These are phyloP conservation scores for Caenorhabditis sp. DNA, from an alignment of 2,888 invertebrate genomes.

Conservation along the genomic window DNA sequence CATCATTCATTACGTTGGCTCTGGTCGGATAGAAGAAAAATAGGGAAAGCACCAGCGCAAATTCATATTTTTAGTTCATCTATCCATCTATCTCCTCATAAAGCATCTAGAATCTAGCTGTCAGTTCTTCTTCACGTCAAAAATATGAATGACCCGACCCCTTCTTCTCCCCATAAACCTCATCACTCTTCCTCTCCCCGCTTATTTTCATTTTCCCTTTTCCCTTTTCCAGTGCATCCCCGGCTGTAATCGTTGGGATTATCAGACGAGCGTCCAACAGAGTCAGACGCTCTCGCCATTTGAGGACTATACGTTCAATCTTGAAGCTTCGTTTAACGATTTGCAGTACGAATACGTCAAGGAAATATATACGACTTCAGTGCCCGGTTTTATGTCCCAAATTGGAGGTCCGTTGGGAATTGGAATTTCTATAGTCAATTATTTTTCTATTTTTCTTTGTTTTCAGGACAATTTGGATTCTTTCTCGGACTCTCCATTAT, in stretches of 20 bases:
- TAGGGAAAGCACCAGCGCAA: no score
- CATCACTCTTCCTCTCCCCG: conserved; percentile 39
- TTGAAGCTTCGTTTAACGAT: conserved; percentile 80
- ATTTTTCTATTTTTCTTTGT: no score
- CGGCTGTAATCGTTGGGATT: conserved; percentile 81
- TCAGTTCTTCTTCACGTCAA: conserved; percentile 49
- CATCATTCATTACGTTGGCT: conserved; percentile 46
- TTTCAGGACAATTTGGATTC: conserved; percentile 75
- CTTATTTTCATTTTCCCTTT: conserved; percentile 35
- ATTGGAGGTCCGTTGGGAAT: conserved; percentile 71
- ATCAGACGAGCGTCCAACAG: conserved; percentile 76
- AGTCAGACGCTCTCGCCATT: conserved; percentile 73
- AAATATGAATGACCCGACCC: conserved; percentile 52
- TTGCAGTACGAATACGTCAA: conserved; percentile 81
- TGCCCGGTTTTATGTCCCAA: conserved; percentile 82
- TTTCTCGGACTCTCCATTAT: conserved; percentile 80
- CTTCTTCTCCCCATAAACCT: no score
- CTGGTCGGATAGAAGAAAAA: no score
- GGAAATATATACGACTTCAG: conserved; percentile 80
- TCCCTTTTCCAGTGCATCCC: conserved; percentile 70
- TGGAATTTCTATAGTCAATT: background rate
- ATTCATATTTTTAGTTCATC: conserved; percentile 34
- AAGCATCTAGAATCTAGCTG: conserved; percentile 11
- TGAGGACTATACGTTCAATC: conserved; percentile 75
- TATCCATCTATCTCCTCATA: no score